Conservation (phyloP, 2,888 invertebrate genomes). For the Caenorhabditis sp. region DNA sequence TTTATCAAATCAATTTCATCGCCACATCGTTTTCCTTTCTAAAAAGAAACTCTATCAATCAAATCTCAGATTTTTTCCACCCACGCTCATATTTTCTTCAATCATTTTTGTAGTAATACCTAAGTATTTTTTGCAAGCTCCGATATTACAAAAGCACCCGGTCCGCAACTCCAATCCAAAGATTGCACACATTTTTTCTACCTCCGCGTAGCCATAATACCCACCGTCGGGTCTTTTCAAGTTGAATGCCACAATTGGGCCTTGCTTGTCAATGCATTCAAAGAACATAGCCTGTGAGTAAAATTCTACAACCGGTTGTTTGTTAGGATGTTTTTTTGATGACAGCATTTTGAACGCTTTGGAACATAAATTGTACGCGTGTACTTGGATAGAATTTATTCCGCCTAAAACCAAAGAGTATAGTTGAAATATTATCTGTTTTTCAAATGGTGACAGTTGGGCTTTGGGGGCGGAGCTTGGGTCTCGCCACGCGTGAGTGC, state of each 20-base stretch:
- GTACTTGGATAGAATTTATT: slow-evolving; percentile 68
- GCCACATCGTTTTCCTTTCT: slow-evolving; percentile 80
- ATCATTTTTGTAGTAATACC: slow-evolving; percentile 65
- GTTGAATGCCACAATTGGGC: slow-evolving; percentile 93
- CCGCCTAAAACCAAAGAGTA: slow-evolving; percentile 67
- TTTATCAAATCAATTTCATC: slow-evolving; percentile 84
- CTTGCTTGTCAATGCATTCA: slow-evolving; percentile 86
- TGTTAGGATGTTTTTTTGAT: slow-evolving; percentile 62
- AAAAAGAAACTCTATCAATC: no score
- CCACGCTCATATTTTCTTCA: slow-evolving; percentile 58
- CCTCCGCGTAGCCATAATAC: slow-evolving; percentile 93
- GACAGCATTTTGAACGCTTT: slow-evolving; percentile 54
- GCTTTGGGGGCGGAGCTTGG: no score
- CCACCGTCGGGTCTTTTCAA: slow-evolving; percentile 89
- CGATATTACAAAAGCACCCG: slow-evolving; percentile 97
- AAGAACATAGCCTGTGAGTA: slow-evolving; percentile 48
- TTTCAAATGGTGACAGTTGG: no score
- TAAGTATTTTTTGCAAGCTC: slow-evolving; percentile 84
- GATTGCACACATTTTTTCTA: slow-evolving; percentile 92
- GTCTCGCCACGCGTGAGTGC: no score
- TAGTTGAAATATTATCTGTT: neutral
- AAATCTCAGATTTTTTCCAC: no score
- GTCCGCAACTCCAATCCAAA: slow-evolving; percentile 92
- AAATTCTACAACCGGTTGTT: slow-evolving; percentile 57
- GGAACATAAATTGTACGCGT: slow-evolving; percentile 28